Evolutionary conservation across 1,140 invertebrate species (phyloP), one percentile per base, ranked within the genome.

Genomic region (Scaptomyza hsui): DNA sequence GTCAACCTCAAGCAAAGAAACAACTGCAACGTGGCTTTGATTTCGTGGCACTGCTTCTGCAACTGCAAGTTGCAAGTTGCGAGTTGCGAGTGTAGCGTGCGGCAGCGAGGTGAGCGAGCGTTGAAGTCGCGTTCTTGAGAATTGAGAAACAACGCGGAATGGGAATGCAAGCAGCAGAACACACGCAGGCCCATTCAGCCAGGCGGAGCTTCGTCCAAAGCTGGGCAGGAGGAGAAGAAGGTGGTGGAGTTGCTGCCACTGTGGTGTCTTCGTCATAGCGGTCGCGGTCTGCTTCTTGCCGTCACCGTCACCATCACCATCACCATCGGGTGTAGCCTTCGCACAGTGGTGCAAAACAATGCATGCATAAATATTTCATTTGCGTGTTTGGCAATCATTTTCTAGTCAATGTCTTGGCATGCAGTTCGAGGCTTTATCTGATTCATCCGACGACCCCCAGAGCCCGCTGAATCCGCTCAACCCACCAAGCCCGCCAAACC

Each of bases 381-480:
- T 75, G 89, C 89, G 88, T 90, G 89, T 82, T 90, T 89, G 71
- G 80, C 69, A 90, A 90, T 90, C 77, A 90, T 90, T 90, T 90
- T 89, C 89, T 85, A 88, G 88, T 81, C 88, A 81, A 74, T 90
- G 88, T 90, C 82, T 90, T 90, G 68, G 82, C 88, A 90, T 90
- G 89, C 72, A 85, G 78, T 88, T 76, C 70, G 67, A 65, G 61
- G 74, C 51, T 78, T 90, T 90, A 90, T 90, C 89, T 83, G 80
- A 90, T 89, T 88, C 88, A 89, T 86, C 77, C 71, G 56, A 39
- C 51, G 24, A 29, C 42, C 32, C 39, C 24, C 32, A 53, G 65
- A 16, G 13, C 16, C 18, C 49, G 37, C 57, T 42, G 16, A 29
- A 18, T 41, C 24, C 37, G 32, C n/a, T 9, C 13, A 21, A 21